A percentile compares a stretch with the other conserved stretches of the same genome.
Conservation (phyloP, 1,140 invertebrate genomes). For the Limonius californicus region DNA sequence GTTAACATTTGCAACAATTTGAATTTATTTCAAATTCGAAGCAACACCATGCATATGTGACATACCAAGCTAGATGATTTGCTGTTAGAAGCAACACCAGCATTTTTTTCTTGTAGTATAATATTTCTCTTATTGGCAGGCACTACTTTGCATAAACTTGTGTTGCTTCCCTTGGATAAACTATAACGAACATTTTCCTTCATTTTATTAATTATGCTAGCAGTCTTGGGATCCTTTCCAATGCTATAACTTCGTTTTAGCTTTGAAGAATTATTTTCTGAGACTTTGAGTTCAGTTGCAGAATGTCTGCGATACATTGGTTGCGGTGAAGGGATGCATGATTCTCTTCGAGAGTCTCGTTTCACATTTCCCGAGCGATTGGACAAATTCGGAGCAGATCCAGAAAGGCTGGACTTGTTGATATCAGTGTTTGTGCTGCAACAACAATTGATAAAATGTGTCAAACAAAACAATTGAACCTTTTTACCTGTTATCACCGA, state of each 20-base stretch:
- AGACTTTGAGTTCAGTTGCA: conserved; percentile 10
- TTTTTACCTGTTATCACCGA: conserved; percentile 7
- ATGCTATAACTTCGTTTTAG: conserved; percentile 16
- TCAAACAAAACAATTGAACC: conserved; percentile 1
- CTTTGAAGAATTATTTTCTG: background rate
- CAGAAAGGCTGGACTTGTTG: background rate
- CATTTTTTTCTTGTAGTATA: background rate
- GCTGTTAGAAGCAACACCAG: background rate
- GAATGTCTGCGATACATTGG: conserved; percentile 13
- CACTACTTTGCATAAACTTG: background rate
- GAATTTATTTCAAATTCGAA: no score
- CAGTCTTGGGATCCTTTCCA: background rate
- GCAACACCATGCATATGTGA: no score
- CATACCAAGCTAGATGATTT: conserved; percentile 17
- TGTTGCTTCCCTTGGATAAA: background rate
- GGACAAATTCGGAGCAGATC: conserved; percentile 3
- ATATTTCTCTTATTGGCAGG: conserved; percentile 1
- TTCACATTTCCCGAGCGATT: no score
- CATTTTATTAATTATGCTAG: no score
- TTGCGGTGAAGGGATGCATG: background rate
- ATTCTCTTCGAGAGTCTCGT: background rate
- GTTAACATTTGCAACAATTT: no score
- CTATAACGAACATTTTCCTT: no score
- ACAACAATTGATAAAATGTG: conserved; percentile 8
- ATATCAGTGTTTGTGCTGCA: background rate